Evolutionary conservation across 2,113 vertebrate species (phyloP), one percentile per base, ranked within the genome.

Genomic region (Cardinalis cardinalis): DNA sequence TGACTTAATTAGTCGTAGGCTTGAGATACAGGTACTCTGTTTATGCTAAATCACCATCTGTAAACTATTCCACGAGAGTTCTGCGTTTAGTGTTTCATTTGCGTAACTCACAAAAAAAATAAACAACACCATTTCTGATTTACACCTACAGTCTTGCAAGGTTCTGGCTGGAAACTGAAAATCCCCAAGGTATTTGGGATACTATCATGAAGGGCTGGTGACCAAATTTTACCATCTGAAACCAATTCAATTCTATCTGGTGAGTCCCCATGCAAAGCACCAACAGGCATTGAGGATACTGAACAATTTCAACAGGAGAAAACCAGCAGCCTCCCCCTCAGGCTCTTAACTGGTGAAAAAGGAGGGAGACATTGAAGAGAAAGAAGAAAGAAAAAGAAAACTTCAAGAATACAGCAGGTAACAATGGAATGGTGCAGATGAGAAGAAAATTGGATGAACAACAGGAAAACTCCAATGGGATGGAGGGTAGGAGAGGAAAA

Each of bases 251-350:
- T 9, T 46, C 12, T 14, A 8, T 41, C 38, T 34, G 18, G 25
- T 70, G 23, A 40, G 16, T 71, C 12, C 23, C 43, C 20, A 11
- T 16, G 17, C 24, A 52, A 55, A 72, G 21, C 2, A 32, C 12
- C 4, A 6, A 25, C 2, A 56, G 12, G 19, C 14, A 40, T 1
- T 26, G 19, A 52, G n/a, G 31, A 83, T 75, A 40, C 1, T 0
- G 14, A 43, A 23, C 23, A 74, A 46, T n/a, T 77, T 53, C 29
- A 68, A 15, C 6, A n/a, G 25, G 8, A 20, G 28, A 59, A 89
- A 82, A 49, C 3, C 6, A 80, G 46, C 52, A 52, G 32, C 7
- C 18, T 34, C 21, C 24, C n/a, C 25, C 46, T 71, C n/a, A 34
- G 44, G 29, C 2, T 88, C 17, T 52, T 49, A 65, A 18, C 10